Evolutionary conservation across 2,113 vertebrate genomes (phyloP).

Genomic region (Albula goreensis): DNA sequence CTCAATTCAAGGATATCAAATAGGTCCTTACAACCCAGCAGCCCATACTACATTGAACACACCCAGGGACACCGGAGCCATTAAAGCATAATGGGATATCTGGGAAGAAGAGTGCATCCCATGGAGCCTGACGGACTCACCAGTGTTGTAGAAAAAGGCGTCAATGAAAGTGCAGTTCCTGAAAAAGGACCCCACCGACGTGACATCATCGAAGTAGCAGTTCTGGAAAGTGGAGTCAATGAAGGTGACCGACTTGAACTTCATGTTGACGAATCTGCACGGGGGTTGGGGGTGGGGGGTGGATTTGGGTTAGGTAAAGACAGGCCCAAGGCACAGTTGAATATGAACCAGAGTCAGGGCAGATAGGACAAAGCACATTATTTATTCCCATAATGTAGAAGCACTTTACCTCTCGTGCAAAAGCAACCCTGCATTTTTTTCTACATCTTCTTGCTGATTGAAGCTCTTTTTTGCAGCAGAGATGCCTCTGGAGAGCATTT

Average conservation of each 20-base stretch:
- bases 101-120: no score
- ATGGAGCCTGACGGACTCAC: conserved; percentile 60
- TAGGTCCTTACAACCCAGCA: conserved; percentile 4
- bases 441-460: not conserved
- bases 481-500: no score
- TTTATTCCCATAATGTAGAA: not conserved
- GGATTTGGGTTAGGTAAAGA: not conserved
- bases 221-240: conserved; percentile 87
- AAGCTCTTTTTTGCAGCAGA: not conserved
- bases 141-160: conserved; percentile 85
- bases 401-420: not conserved
- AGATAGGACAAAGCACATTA: not conserved
- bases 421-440: not conserved
- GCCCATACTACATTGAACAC: not conserved
- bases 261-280: conserved; percentile 87
- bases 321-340: no score
- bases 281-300: not conserved
- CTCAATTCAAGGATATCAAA: not conserved
- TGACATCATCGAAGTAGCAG: conserved; percentile 90
- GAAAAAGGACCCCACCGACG: conserved; percentile 89
- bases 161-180: conserved; percentile 88
- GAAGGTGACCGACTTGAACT: conserved; percentile 91
- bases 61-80: not conserved
- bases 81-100: not conserved
- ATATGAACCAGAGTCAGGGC: not conserved